phyloP scores from a whole-genome alignment of 2,797 vertebrate genomes.

The Urophycis tenuis region DNA sequence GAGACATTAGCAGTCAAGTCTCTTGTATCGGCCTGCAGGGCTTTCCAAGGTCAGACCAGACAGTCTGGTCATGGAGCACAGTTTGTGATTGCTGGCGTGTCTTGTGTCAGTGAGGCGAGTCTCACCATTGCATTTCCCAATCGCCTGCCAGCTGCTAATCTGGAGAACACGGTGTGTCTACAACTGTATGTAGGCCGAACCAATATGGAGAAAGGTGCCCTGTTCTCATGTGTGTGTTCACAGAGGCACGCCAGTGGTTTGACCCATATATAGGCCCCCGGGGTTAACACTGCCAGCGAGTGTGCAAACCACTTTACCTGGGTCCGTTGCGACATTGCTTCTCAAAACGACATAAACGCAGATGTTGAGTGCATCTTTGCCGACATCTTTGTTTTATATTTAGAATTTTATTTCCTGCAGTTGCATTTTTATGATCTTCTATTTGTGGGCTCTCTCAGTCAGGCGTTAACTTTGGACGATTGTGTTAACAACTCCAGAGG shows the following conservation, averaged over 20 bases:
- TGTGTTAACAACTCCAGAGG: background rate
- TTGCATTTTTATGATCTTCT: background rate
- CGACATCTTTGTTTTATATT: background rate
- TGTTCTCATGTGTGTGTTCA: conserved; percentile 2
- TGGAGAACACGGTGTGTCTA: background rate
- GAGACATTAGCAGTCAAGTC: background rate
- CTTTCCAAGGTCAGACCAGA: background rate
- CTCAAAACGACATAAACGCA: background rate
- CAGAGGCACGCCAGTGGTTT: background rate
- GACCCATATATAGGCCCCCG: background rate
- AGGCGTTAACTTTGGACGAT: background rate
- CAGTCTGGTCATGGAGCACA: background rate
- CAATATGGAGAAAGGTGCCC: conserved; percentile 19
- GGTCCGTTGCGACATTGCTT: background rate
- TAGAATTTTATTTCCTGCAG: background rate
- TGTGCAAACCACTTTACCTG: background rate
- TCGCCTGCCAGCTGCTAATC: background rate
- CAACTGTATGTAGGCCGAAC: conserved; percentile 49
- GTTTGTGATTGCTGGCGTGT: background rate
- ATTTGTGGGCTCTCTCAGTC: background rate
- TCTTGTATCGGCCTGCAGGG: background rate
- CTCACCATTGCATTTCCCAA: background rate
- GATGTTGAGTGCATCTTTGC: background rate
- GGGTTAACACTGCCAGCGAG: conserved; percentile 10
- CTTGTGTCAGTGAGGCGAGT: background rate